Evolutionary conservation across 2,797 vertebrate species (phyloP).

Genomic region (Sciaenops ocellatus): DNA sequence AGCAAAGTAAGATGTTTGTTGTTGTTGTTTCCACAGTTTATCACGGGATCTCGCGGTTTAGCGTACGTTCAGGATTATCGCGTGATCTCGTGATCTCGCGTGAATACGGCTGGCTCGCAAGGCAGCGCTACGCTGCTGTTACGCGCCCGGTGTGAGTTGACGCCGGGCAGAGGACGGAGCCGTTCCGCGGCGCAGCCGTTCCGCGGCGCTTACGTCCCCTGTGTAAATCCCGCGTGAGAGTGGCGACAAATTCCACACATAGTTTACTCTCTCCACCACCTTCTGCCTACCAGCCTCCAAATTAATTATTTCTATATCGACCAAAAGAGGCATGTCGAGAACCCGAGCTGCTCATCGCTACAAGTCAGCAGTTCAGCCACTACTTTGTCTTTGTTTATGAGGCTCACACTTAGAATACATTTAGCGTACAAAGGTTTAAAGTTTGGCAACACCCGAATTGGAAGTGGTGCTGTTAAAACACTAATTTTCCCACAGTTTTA

Average conservation of each 20-base stretch:
- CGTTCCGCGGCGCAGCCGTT: too few relatives aligned
- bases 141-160: too few relatives aligned
- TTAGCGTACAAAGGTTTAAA: slow-evolving; percentile 1
- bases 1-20: too few relatives aligned
- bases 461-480: neutral
- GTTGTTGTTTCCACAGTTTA: too few relatives aligned
- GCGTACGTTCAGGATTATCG: too few relatives aligned
- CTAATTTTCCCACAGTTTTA: neutral
- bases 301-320: slow-evolving; percentile 64
- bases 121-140: too few relatives aligned
- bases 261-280: slow-evolving; percentile 55
- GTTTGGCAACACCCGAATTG: neutral
- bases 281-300: slow-evolving; percentile 48
- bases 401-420: neutral
- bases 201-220: too few relatives aligned
- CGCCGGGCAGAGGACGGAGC: too few relatives aligned
- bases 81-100: too few relatives aligned
- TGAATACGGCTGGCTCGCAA: too few relatives aligned
- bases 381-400: neutral
- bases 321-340: slow-evolving; percentile 44
- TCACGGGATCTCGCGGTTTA: too few relatives aligned
- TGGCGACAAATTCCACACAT: slow-evolving; percentile 77
- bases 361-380: slow-evolving; percentile 30
- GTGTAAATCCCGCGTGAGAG: too few relatives aligned
- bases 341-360: slow-evolving; percentile 24